Base-by-base conservation (phyloP, 2,797 vertebrate species). In the Melopsittacus undulatus region DNA sequence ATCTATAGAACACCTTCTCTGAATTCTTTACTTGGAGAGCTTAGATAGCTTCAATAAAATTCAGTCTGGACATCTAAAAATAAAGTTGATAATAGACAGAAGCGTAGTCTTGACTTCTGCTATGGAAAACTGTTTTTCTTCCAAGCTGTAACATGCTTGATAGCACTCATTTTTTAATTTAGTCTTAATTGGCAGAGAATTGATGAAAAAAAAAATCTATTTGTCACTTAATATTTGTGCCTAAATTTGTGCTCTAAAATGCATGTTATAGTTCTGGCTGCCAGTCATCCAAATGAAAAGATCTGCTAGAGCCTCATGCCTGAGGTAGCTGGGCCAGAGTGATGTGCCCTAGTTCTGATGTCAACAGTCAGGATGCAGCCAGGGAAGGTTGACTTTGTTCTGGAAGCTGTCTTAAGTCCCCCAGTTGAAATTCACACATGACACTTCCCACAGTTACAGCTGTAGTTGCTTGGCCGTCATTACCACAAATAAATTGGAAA, bases 51-150 rank as follows among this genome's bases (percentile, higher is more conserved):
- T 94, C 73, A 91, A 83, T 93, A 92, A 79, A 80, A 94, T 90
- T 90, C 70, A 75, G 51, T 62, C 73, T 94, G 92, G 94, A 91
- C 92, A 89, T 80, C 76, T 78, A 83, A 92, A 95, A 94, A 91
- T 83, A 87, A 83, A 70, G 19, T 7, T 74, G 32, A 12, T 68
- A 92, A 94, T 13, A 91, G 73, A 77, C 38, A 72, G 48, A 84
- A 94, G 15, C 27, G 27, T 34, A 63, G 36, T 66, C 73, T 81
- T 81, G 84, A 59, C 84, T 76, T 78, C 62, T 81, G 51, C 80
- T 62, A 23, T 9, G 4, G 49, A 89, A 82, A 89, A 46, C 2
- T 67, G 38, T 43, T 66, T 83, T 54, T 85, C 46, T 92, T 87
- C 72, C 76, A 77, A 57, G 63, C 14, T 14, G 10, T 75, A 75